A percentile compares a stretch with the other conserved stretches of the same genome.
phyloP scores from a whole-genome alignment of 2,113 vertebrate genomes.

The Leptodactylus fuscus region DNA sequence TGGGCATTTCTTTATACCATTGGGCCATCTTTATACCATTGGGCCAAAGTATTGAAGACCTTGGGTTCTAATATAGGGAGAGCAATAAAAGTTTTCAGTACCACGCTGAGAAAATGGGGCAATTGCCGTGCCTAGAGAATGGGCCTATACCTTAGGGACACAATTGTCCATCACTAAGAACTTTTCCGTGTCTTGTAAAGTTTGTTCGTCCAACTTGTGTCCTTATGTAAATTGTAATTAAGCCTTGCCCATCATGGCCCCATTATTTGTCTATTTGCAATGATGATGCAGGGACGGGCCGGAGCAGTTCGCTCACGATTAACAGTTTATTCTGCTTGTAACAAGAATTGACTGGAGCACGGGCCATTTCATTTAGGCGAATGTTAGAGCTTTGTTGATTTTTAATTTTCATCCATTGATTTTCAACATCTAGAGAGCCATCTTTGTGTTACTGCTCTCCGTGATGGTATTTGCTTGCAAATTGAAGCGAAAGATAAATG shows the following conservation, averaged over 20 bases:
- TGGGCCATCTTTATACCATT: no score
- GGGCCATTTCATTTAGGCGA: constrained; percentile 70
- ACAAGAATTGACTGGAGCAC: constrained; percentile 69
- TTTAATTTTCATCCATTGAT: constrained; percentile 76
- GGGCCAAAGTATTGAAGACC: no score
- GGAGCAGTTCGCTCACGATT: constrained; percentile 65
- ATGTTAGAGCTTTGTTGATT: constrained; percentile 73
- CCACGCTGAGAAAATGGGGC: no score
- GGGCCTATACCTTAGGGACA: not conserved
- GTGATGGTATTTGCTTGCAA: constrained; percentile 72
- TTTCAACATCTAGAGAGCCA: constrained; percentile 72
- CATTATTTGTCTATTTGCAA: not conserved
- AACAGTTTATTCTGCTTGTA: constrained; percentile 71
- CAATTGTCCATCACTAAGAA: not conserved
- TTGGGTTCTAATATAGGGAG: no score
- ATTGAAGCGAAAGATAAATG: constrained; percentile 72
- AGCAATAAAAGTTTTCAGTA: no score
- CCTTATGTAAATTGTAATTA: not conserved
- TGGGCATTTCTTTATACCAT: no score
- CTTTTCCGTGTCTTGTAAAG: not conserved
- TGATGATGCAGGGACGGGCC: constrained; percentile 54
- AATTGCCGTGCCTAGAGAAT: no score
- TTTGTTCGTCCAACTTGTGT: not conserved
- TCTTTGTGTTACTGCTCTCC: constrained; percentile 71
- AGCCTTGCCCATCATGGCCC: not conserved